Evolutionary conservation across 2,113 vertebrate genomes (phyloP).

Genomic region (Aphyosemion australe): DNA sequence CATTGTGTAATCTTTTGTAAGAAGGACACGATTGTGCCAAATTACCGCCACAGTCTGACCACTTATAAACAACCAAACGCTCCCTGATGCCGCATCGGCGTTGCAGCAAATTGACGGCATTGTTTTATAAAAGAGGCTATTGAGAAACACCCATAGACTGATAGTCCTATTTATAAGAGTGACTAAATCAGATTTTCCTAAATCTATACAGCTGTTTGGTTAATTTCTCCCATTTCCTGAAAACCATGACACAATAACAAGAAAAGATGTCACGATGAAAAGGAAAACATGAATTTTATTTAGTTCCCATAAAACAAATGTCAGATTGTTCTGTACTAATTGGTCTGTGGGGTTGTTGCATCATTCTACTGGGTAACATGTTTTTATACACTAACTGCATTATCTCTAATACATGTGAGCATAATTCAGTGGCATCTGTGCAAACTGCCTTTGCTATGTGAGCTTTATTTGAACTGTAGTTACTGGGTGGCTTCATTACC

Average conservation of each 20-base stretch:
- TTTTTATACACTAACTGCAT: conserved; percentile 5
- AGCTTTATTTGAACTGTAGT: too few species aligned
- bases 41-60: too few species aligned
- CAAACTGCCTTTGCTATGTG: neutral
- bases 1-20: too few species aligned
- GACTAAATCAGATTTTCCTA: too few species aligned
- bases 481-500: too few species aligned
- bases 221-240: neutral
- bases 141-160: too few species aligned
- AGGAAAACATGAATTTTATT: conserved; percentile 28
- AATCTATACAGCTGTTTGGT: neutral
- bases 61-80: too few species aligned
- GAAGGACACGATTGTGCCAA: too few species aligned
- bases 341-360: conserved; percentile 37
- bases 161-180: too few species aligned
- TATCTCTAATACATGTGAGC: neutral
- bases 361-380: conserved; percentile 17
- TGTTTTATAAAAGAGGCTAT: too few species aligned
- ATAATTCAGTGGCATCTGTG: neutral
- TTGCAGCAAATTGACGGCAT: too few species aligned
- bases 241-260: conserved; percentile 17
- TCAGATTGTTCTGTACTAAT: conserved; percentile 14
- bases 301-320: conserved; percentile 13
- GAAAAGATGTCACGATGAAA: conserved; percentile 12
- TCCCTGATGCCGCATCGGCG: too few species aligned